Percentiles rank a stretch among this genome's conserved stretches.
Conservation (phyloP, 2,888 invertebrate species). For the Clusia tigrina region DNA sequence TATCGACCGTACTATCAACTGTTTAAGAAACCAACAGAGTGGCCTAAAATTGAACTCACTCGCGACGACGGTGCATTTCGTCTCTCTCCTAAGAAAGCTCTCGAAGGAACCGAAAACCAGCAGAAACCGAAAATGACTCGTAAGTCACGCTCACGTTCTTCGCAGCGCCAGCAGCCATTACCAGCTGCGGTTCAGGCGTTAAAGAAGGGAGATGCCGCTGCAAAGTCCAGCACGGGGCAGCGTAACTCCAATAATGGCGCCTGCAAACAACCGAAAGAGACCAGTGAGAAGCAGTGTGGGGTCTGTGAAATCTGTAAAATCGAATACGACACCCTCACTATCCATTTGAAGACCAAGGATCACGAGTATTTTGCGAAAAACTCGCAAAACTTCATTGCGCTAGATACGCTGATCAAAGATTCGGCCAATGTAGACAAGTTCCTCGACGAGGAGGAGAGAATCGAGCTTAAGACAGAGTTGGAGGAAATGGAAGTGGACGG, state of each 20-base stretch:
- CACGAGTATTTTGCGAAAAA: constrained; percentile 79
- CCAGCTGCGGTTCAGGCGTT: constrained; percentile 40
- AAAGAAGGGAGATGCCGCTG: constrained; percentile 32
- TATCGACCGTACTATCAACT: constrained; percentile 63
- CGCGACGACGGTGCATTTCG: constrained; percentile 62
- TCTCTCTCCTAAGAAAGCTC: constrained; percentile 43
- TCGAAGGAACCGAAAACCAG: constrained; percentile 23
- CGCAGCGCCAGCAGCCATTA: constrained; percentile 44
- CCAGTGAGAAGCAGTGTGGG: constrained; percentile 68
- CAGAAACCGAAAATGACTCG: constrained; percentile 57
- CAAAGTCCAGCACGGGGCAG: constrained; percentile 34
- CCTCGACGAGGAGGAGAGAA: constrained; percentile 67
- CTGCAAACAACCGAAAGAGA: constrained; percentile 48
- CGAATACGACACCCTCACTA: constrained; percentile 74
- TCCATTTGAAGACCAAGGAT: constrained; percentile 77
- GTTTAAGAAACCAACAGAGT: constrained; percentile 58
- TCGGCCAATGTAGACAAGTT: constrained; percentile 76
- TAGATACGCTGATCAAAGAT: constrained; percentile 75
- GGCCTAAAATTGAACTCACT: constrained; percentile 61
- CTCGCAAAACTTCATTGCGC: constrained; percentile 76
- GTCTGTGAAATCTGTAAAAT: constrained; percentile 84
- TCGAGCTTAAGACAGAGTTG: constrained; percentile 62
- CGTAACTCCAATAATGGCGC: constrained; percentile 16
- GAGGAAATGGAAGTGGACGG: constrained; percentile 60
- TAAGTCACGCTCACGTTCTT: constrained; percentile 58